These are phyloP conservation scores for Argopecten irradians DNA, from an alignment of 1,140 invertebrate genomes.

Conservation along the genomic window DNA sequence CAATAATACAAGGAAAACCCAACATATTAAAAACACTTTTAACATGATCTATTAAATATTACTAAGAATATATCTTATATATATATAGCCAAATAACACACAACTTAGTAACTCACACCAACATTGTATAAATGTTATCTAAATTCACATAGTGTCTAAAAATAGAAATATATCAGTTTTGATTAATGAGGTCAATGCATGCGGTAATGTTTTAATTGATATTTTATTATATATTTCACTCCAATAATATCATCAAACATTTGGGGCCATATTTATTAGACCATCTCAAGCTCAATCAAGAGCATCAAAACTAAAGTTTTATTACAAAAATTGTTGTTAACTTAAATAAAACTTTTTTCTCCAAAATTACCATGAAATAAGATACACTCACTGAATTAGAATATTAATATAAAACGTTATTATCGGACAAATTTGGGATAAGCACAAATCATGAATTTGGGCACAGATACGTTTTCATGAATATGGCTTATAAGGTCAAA, in stretches of 20 bases:
- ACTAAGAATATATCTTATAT: constrained; percentile 10
- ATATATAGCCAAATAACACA: neutral
- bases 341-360: no score
- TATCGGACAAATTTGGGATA: no score
- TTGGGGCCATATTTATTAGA: no score
- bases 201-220: neutral
- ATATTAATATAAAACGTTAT: no score
- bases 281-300: no score
- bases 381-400: no score
- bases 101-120: neutral
- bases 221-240: neutral
- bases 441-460: no score
- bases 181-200: constrained; percentile 17
- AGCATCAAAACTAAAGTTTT: no score
- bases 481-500: no score
- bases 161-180: constrained; percentile 23
- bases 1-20: neutral
- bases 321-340: no score
- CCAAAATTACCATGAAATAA: no score
- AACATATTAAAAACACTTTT: constrained; percentile 5
- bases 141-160: constrained; percentile 18
- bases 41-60: constrained; percentile 23
- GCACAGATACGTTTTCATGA: no score
- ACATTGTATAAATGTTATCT: constrained; percentile 23
- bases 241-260: neutral